Base-by-base conservation (phyloP, 2,888 invertebrate genomes). In the Cephus pulcher region DNA sequence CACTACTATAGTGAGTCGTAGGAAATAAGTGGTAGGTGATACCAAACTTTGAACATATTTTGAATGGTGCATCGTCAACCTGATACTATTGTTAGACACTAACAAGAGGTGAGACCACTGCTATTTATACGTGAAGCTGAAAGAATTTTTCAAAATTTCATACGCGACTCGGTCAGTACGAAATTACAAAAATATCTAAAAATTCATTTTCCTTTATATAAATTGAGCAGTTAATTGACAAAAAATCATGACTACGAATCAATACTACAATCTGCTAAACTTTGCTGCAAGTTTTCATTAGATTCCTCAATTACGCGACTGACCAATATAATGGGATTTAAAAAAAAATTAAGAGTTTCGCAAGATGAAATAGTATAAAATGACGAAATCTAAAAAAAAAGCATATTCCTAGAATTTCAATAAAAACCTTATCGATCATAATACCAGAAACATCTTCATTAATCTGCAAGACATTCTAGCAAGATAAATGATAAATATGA, bases 1-100 rank as follows among this genome's bases (percentile, higher is more conserved):
- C 77, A 88, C 81, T 74, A 90, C 86, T 74, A 89, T 85, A 78
- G 86, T 79, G 77, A 85, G 86, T 76, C 90, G 87, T 77, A 89
- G 77, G 12, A 88, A 74, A 76, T 88, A 88, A 74, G 87, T 86
- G 34, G 85, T 77, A 73, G 88, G 83, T 23, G 84, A 82, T 74
- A 84, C 84, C 78, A 82, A 78, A 80, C 80, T 81, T 4, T 79
- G 80, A 32, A 77, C 56, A 37, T 80, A 71, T 80, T 85, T 84
- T 69, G 84, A 76, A 73, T 82, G 81, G 78, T 87, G 83, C 89
- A 89, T 90, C 82, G 86, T 88, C 85, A 82, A 83, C 86, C 84
- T 79, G 80, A 80, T 80, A 82, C 82, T 73, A 84, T 88, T 87
- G 86, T 82, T 81, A 80, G 76, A 79, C 74, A 79, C 82, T 83